Conservation (phyloP, 2,113 vertebrate species). For the Dicrurus megarhynchus region DNA sequence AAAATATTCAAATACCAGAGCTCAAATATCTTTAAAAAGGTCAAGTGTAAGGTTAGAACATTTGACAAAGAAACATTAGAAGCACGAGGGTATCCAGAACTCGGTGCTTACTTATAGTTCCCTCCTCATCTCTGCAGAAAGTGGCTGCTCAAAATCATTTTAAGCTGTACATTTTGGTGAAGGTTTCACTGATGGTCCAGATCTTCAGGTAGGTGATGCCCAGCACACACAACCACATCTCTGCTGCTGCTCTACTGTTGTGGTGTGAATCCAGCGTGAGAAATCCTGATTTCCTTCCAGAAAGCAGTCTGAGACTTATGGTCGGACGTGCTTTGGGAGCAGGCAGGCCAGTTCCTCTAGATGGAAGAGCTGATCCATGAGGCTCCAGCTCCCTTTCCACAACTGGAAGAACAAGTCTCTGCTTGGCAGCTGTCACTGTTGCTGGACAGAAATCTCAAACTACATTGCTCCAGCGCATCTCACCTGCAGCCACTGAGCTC, state of each 20-base stretch:
- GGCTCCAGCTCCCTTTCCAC: background rate
- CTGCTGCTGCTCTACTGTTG: background rate
- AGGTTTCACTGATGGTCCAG: background rate
- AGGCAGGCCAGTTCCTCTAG: background rate
- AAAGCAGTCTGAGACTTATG: background rate
- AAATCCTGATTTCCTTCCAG: background rate
- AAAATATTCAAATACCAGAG: slow-evolving; percentile 60
- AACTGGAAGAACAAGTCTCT: background rate
- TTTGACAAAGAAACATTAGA: background rate
- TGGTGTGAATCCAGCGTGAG: background rate
- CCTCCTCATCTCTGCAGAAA: background rate
- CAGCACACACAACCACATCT: background rate
- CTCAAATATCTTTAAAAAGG: slow-evolving; percentile 50
- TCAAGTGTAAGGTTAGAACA: slow-evolving; percentile 13
- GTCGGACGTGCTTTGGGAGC: background rate
- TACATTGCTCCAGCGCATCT: background rate
- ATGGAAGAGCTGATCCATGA: background rate
- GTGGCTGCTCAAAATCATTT: background rate
- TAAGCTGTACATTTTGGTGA: background rate
- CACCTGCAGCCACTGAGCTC: background rate
- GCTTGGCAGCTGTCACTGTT: fast-evolving
- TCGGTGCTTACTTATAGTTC: fast-evolving
- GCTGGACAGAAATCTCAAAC: background rate
- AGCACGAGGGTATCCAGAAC: background rate
- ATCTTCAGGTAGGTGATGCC: background rate